Evolutionary conservation across 2,888 invertebrate genomes (phyloP), one percentile per base, ranked within the genome.

Genomic region (Dendrolimus houi): DNA sequence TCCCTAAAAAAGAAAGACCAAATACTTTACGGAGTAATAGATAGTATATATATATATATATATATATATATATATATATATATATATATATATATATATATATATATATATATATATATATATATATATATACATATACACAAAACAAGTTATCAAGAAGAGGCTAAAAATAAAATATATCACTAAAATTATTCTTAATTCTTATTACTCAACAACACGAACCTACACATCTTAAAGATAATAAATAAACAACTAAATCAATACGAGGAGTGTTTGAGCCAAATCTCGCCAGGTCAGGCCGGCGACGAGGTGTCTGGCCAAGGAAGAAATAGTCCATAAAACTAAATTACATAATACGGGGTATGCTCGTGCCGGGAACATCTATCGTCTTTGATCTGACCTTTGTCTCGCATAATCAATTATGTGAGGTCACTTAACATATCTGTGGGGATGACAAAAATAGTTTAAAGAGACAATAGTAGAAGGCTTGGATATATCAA

Each of bases 241-340:
- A 47, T 40, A 55, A 58, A 54, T 58, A 58, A 47, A 53, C 47
- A 54, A 58, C 53, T 52, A 40, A 14, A 54, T 41, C 41, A 53
- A 55, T 53, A 53, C 41, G 52, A 41, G 52, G 13, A 42, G 59
- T 66, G 67, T 59, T 58, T 60, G 57, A 63, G 68, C 69, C 68
- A 70, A 70, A 59, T 66, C 54, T 58, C 60, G 56, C 54, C 61
- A 61, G 69, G 72, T 69, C 69, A 64, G 52, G 52, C 8, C 47
- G 72, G 70, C 71, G 73, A 64, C 73, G n/a, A 8, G 9, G 13
- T 57, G 73, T 70, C 73, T 74, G 63, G 73, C 72, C 73, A 71
- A 62, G 54, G 53, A 59, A 56, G 42, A 54, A 54, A 58, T 52
- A 54, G n/a, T 53, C 56, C 55, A 59, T 59, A 10, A 53, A 42